phyloP scores from a whole-genome alignment of 2,113 vertebrate species.

The Amia ocellicauda region DNA sequence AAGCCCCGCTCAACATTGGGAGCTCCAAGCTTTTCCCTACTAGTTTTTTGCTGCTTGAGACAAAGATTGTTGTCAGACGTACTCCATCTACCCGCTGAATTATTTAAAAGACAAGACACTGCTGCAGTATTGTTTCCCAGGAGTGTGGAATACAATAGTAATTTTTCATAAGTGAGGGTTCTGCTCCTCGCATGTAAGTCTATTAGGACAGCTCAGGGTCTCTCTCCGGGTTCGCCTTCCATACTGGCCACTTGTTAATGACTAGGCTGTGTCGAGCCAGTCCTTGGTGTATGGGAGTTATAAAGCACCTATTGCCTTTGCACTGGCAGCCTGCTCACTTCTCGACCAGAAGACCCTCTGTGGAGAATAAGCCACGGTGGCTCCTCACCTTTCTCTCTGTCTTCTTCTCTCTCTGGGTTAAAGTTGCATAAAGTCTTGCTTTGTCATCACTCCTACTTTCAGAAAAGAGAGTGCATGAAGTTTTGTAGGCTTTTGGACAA shows the following conservation, averaged over 20 bases:
- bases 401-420: constrained; percentile 25
- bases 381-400: constrained; percentile 49
- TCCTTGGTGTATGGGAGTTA: constrained; percentile 61
- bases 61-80: constrained; percentile 46
- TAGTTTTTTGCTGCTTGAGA: constrained; percentile 29
- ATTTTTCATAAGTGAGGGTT: constrained; percentile 56
- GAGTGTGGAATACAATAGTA: constrained; percentile 52
- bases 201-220: constrained; percentile 52
- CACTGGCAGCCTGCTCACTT: constrained; percentile 68
- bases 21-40: no score
- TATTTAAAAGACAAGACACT: constrained; percentile 59
- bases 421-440: constrained; percentile 25
- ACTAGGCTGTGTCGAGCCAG: constrained; percentile 46
- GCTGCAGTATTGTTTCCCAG: constrained; percentile 44
- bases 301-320: constrained; percentile 65
- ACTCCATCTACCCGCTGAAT: constrained; percentile 43
- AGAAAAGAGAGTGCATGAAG: neutral
- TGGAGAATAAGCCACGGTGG: constrained; percentile 50
- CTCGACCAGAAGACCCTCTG: constrained; percentile 52
- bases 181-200: constrained; percentile 31
- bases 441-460: constrained; percentile 25
- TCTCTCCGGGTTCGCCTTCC: constrained; percentile 48
- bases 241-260: constrained; percentile 62
- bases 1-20: no score
- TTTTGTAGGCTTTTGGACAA: no score